Base-by-base conservation (phyloP, 2,888 invertebrate species). In the Philereme transversata region DNA sequence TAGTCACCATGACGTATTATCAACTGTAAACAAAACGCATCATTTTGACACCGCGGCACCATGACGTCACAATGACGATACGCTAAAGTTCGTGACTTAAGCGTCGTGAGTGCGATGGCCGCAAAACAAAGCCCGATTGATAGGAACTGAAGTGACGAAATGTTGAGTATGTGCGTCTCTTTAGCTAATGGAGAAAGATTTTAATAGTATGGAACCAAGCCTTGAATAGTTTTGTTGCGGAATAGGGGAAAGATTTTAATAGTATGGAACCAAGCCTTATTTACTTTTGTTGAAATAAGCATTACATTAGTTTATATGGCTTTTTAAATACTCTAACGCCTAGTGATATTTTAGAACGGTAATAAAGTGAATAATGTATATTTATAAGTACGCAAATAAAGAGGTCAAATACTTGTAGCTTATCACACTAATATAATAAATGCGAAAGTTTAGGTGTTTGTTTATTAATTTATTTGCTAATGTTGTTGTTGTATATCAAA, bases 71-170 rank as follows among this genome's bases (percentile, higher is more conserved):
- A 62, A 54, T 52, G 48, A 57, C 57, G 11, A 65, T 64, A 51
- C 77, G 77, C 76, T 67, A 38, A 11, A 67, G 64, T 67, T 62
- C 57, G 22, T 74, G 51, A 66, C 77, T 81, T 81, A 67, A 78
- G 78, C 75, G 75, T 73, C 58, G 61, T 57, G 79, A 80, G 88
- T 83, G 85, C 90, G 87, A 84, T 87, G 90, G 77, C 89, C 89
- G 83, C 73, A 62, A 78, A 85, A 91, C 90, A 90, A 90, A 87
- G 90, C 78, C 78, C 87, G 81, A 88, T 89, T 90, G 88, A 89
- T 88, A 83, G 76, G 69, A 71, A 69, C 70, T 73, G 74, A 74
- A 82, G 76, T 88, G 85, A 85, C 79, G 86, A 86, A 89, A 88
- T 81, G 74, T 78, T 52, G 78, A 83, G 82, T 79, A 82, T 75